Base-by-base conservation (phyloP, 1,140 invertebrate species). In the Brachionus asplanchnoidis region DNA sequence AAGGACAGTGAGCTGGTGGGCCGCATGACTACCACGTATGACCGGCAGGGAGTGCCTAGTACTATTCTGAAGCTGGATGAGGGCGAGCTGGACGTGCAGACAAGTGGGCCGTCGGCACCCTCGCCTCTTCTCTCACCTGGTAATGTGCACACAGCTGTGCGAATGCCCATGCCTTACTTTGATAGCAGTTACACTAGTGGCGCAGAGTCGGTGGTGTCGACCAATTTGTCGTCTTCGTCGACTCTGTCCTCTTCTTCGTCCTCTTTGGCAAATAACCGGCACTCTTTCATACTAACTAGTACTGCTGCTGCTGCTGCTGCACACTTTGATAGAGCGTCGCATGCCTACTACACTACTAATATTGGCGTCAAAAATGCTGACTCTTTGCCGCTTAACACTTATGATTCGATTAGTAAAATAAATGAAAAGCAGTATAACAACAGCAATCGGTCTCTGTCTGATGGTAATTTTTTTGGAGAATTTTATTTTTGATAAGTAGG, bases 191-290 rank as follows among this genome's bases (percentile, higher is more conserved):
- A 77, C 42, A 77, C 20, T 26, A 23, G 53, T 23, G 79, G 50
- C 9, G 79, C 36, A 53, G 79, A 82, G 50, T 60, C 79, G 53
- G 53, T 80, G 0, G 40, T 60, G 50, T 80, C 77, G 44, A 56
- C 56, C 5, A 32, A 28, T 80, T 80, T 56, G 40, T 82, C 79
- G 8, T 82, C 79, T 7, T 82, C 79, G 20, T 82, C 79, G 53
- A 65, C 50, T 65, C n/a, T 82, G 11, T 82, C 79, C 23, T 65
- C 73, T 50, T 77, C 73, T 12, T 50, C 42, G 17, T 50, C 40
- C 32, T 77, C 73, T 9, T 26, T 77, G 20, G 3, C 73, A 50
- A 77, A 20, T 77, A 77, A 77, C 23, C 20, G 42, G 6, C 42
- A 77, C 32, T 77, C 73, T 50, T 77, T 3, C n/a, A 26, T 77